These are phyloP conservation scores for Drosophila pseudotakahashii DNA, from an alignment of 2,888 invertebrate genomes.

Conservation along the genomic window DNA sequence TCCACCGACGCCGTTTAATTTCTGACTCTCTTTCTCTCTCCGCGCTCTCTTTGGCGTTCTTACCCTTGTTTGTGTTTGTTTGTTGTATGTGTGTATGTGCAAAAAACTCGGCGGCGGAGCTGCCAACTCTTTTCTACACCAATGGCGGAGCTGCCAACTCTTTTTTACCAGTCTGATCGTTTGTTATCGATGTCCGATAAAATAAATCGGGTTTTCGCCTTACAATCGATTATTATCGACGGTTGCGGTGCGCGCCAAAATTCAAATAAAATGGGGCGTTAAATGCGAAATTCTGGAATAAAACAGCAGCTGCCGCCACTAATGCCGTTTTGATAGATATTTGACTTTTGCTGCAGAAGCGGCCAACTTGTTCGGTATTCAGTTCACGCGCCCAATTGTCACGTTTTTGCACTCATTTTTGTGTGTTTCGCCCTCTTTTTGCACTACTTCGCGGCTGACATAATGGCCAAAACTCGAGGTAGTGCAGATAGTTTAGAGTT, in stretches of 20 bases:
- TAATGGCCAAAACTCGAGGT: constrained; percentile 13
- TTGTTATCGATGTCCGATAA: neutral
- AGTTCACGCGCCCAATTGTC: constrained; percentile 68
- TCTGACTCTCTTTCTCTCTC: constrained; percentile 36
- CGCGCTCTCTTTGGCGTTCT: constrained; percentile 28
- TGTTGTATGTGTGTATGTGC: constrained; percentile 50
- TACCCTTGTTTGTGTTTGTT: constrained; percentile 59
- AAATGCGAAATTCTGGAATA: neutral
- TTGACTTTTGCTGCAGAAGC: constrained; percentile 52
- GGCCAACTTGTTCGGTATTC: constrained; percentile 56
- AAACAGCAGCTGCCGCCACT: constrained; percentile 31
- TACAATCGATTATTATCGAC: neutral
- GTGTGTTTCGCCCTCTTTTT: constrained; percentile 43
- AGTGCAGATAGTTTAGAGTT: neutral
- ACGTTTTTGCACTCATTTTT: constrained; percentile 65
- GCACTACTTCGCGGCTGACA: constrained; percentile 52
- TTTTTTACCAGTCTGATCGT: constrained; percentile 45
- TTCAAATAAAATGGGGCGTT: constrained; percentile 14
- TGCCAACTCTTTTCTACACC: too few species aligned
- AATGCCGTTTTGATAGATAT: constrained; percentile 70
- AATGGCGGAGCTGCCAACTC: too few species aligned
- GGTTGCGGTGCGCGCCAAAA: constrained; percentile 9
- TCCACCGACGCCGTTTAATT: constrained; percentile 80
- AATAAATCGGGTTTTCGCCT: too few species aligned
- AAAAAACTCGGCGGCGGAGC: constrained; percentile 25